A percentile compares a stretch with the other conserved stretches of the same genome.
Evolutionary conservation across 2,797 vertebrate species (phyloP).

Genomic region (Etheostoma perlongum): DNA sequence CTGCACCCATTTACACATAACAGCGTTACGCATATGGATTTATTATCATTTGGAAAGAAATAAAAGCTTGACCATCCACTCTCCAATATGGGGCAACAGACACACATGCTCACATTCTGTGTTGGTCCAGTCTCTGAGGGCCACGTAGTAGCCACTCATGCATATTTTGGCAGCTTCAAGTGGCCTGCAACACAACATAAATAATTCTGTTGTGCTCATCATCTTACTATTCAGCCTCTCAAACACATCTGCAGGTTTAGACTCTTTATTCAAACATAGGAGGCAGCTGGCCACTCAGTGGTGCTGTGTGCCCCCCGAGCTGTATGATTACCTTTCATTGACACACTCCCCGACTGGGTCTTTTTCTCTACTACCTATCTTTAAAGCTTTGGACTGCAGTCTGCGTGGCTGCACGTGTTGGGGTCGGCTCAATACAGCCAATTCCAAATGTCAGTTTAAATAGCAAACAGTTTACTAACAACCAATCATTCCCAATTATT

Average conservation of each 20-base stretch:
- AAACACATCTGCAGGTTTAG: constrained; percentile 46
- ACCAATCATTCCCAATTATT: constrained; percentile 46
- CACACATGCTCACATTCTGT: not conserved
- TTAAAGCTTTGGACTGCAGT: not conserved
- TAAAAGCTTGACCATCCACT: not conserved
- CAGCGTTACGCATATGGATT: not conserved
- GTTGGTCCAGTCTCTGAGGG: not conserved
- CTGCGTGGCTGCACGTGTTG: not conserved
- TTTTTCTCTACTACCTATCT: not conserved
- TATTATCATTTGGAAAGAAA: not conserved
- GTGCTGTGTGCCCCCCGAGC: constrained; percentile 43
- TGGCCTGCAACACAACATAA: constrained; percentile 16
- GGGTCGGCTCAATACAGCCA: constrained; percentile 38
- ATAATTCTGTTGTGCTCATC: constrained; percentile 41
- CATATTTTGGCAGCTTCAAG: constrained; percentile 48
- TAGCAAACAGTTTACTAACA: constrained; percentile 37
- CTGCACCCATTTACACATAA: not conserved
- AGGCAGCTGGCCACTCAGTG: constrained; percentile 49
- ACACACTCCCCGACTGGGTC: not conserved
- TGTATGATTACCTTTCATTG: constrained; percentile 29
- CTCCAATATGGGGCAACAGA: not conserved
- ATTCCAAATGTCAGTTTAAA: constrained; percentile 65
- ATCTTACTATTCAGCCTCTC: constrained; percentile 22
- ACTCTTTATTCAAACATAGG: constrained; percentile 20
- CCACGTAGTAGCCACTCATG: constrained; percentile 27